Evolutionary conservation across 2,888 invertebrate genomes (phyloP).

Genomic region (Tachina fera): DNA sequence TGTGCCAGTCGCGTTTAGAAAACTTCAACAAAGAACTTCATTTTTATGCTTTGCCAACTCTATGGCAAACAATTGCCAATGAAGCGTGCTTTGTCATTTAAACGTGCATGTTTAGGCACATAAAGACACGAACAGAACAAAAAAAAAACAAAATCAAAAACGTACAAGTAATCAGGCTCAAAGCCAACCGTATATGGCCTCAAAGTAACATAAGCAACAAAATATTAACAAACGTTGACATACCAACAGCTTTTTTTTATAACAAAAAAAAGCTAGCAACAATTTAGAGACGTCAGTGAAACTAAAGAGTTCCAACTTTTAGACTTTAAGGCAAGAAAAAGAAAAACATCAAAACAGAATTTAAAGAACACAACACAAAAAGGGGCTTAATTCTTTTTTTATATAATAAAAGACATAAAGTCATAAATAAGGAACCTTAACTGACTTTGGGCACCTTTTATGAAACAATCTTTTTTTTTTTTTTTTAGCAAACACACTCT

Average conservation of each 20-base stretch:
- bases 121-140: background rate
- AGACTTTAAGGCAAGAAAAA: background rate
- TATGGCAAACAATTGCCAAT: slow-evolving; percentile 69
- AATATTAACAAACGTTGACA: background rate
- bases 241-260: background rate
- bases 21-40: slow-evolving; percentile 50
- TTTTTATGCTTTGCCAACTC: slow-evolving; percentile 36
- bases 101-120: slow-evolving; percentile 23
- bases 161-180: background rate
- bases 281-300: slow-evolving; percentile 41
- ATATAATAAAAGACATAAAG: background rate
- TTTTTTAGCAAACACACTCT: slow-evolving; percentile 1
- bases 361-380: slow-evolving; percentile 23
- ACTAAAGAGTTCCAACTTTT: background rate
- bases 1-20: slow-evolving; percentile 68
- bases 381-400: slow-evolving; percentile 36
- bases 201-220: slow-evolving; percentile 39
- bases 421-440: slow-evolving; percentile 14
- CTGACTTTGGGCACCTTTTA: slow-evolving; percentile 40
- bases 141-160: slow-evolving; percentile 5
- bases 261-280: slow-evolving; percentile 1
- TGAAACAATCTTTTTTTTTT: slow-evolving; percentile 36
- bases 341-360: background rate
- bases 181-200: slow-evolving; percentile 52
- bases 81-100: slow-evolving; percentile 72